Percentiles rank a stretch among this genome's conserved stretches.
phyloP scores from a whole-genome alignment of 2,888 invertebrate genomes.

The Drosophila cracens region DNA sequence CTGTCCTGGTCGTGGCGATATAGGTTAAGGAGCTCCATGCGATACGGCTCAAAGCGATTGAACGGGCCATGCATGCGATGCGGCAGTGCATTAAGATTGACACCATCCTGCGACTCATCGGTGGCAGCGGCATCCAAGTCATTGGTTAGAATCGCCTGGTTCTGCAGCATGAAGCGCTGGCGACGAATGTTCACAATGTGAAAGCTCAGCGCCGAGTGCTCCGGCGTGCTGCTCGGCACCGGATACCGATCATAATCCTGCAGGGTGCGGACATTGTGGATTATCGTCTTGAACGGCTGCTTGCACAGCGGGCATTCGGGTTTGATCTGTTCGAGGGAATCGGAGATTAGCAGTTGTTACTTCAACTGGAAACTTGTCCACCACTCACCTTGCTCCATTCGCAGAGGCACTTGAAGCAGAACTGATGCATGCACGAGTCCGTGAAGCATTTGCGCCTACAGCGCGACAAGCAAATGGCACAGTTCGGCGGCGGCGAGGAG shows the following conservation, averaged over 20 bases:
- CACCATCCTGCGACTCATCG: conserved; percentile 47
- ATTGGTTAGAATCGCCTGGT: conserved; percentile 55
- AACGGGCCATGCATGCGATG: conserved; percentile 38
- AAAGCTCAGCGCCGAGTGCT: conserved; percentile 58
- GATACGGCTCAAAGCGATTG: conserved; percentile 71
- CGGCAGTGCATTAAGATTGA: conserved; percentile 18
- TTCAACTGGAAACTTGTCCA: background rate
- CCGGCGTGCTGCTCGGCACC: conserved; percentile 83
- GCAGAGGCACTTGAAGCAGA: conserved; percentile 96
- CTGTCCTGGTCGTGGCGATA: conserved; percentile 79
- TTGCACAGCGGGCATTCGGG: conserved; percentile 98
- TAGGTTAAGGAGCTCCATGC: conserved; percentile 79
- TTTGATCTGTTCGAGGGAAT: conserved; percentile 88
- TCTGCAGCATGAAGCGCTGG: conserved; percentile 54
- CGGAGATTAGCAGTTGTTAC: background rate
- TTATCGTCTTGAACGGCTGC: conserved; percentile 94
- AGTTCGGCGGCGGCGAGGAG: conserved; percentile 92
- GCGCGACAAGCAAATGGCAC: conserved; percentile 96
- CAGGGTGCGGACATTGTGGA: conserved; percentile 95
- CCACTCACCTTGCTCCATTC: conserved; percentile 94
- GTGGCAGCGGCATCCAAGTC: conserved; percentile 44
- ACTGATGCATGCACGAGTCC: conserved; percentile 96
- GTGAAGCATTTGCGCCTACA: conserved; percentile 95
- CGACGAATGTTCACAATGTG: conserved; percentile 61
- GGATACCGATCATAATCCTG: conserved; percentile 95